Percentiles rank a stretch among this genome's conserved stretches.
phyloP scores from a whole-genome alignment of 2,113 vertebrate genomes.

The Cervus canadensis region DNA sequence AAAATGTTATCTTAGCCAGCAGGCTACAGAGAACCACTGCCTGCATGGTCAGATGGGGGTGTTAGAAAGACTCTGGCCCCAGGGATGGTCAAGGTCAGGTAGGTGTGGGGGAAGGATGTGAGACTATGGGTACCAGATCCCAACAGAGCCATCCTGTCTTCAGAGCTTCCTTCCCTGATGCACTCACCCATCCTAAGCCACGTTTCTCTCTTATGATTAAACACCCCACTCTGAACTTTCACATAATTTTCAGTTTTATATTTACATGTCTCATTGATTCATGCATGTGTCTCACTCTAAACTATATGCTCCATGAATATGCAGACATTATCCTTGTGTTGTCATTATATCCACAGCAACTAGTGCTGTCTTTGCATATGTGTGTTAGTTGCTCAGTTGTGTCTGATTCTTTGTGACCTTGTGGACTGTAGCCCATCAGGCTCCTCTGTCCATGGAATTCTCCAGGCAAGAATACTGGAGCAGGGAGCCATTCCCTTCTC shows the following conservation, averaged over 20 bases:
- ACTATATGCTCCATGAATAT: background rate
- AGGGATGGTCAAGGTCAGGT: background rate
- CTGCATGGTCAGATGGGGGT: fast-evolving
- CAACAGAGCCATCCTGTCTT: background rate
- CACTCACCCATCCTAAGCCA: background rate
- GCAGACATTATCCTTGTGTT: too few relatives aligned
- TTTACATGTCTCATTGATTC: background rate
- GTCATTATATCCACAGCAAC: background rate
- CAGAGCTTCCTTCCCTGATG: background rate
- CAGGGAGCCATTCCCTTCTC: background rate
- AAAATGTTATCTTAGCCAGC: background rate
- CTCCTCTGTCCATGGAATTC: background rate
- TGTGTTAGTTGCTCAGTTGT: background rate
- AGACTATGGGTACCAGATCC: fast-evolving
- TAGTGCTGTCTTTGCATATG: background rate
- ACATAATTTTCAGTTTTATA: background rate
- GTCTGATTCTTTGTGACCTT: background rate
- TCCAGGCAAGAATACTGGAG: background rate
- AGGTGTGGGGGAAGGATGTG: fast-evolving
- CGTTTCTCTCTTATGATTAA: background rate
- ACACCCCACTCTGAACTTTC: background rate
- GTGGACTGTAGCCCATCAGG: background rate
- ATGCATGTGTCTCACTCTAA: background rate
- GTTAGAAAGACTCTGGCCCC: background rate
- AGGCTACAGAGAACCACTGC: background rate